Evolutionary conservation across 2,888 invertebrate genomes (phyloP).

Genomic region (Pterostichus madidus): DNA sequence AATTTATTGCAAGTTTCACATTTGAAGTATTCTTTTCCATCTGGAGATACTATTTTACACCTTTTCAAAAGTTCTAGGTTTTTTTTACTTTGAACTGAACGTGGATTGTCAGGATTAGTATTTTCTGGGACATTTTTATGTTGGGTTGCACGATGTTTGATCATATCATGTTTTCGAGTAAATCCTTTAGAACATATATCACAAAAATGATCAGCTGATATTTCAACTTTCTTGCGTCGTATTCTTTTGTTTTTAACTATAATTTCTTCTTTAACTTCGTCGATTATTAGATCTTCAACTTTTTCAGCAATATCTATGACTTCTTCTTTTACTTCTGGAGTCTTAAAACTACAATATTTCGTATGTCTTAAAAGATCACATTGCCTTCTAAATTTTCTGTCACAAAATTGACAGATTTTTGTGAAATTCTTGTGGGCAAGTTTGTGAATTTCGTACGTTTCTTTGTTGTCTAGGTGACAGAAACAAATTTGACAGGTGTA

Average conservation of each 20-base stretch:
- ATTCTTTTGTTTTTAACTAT: conserved; percentile 55
- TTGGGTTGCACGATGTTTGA: conserved; percentile 72
- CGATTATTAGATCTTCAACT: neutral
- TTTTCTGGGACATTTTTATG: conserved; percentile 68
- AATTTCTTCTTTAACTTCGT: too few species aligned
- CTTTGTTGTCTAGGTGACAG: neutral
- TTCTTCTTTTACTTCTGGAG: neutral
- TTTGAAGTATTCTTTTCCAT: conserved; percentile 73
- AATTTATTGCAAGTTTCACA: conserved; percentile 77
- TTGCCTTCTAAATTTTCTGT: conserved; percentile 69
- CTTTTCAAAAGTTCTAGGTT: conserved; percentile 71
- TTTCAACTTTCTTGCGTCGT: conserved; percentile 72
- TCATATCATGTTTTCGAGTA: conserved; percentile 74
- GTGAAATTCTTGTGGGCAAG: neutral
- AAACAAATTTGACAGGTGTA: neutral
- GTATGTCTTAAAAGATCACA: conserved; percentile 70
- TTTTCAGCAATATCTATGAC: neutral
- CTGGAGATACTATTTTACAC: conserved; percentile 71
- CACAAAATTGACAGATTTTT: conserved; percentile 69
- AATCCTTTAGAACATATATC: conserved; percentile 73
- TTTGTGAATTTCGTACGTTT: neutral
- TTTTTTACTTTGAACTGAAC: neutral
- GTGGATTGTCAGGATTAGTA: conserved; percentile 19
- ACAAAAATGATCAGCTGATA: conserved; percentile 72
- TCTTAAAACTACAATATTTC: conserved; percentile 39